Conservation (phyloP, 2,797 vertebrate genomes). For the Catharus ustulatus region DNA sequence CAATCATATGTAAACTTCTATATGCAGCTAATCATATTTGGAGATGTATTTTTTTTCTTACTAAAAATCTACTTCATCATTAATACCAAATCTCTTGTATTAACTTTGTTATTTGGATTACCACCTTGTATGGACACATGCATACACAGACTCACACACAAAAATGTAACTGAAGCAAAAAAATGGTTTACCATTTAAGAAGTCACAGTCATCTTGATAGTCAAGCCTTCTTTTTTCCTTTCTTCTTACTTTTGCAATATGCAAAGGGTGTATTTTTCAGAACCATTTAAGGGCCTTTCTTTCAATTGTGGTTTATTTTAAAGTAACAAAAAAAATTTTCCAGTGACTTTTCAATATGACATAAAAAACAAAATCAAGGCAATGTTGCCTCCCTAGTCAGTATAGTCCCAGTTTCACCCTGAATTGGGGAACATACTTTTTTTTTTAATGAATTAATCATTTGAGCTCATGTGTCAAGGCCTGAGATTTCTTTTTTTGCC, state of each 20-base stretch:
- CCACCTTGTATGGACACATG: neutral
- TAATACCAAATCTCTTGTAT: neutral
- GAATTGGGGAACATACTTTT: rapidly evolving
- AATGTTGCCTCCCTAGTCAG: neutral
- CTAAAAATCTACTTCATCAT: neutral
- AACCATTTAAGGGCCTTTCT: neutral
- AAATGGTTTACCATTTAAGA: rapidly evolving
- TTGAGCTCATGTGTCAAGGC: neutral
- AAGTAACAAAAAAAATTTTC: neutral
- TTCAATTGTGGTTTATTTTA: neutral
- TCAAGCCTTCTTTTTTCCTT: neutral
- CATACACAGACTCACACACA: neutral
- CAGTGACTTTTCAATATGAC: neutral
- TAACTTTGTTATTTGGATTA: neutral
- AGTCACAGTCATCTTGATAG: neutral
- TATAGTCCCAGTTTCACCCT: neutral
- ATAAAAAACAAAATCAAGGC: neutral
- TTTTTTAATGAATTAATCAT: neutral
- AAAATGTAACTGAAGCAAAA: neutral
- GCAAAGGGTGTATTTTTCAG: neutral
- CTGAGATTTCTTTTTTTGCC: neutral
- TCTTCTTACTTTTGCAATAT: neutral
- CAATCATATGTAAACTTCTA: neutral
- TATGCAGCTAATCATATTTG: neutral
- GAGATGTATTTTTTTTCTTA: neutral